phyloP scores from a whole-genome alignment of 2,888 invertebrate species.

The Cryptophagus acutangulus region DNA sequence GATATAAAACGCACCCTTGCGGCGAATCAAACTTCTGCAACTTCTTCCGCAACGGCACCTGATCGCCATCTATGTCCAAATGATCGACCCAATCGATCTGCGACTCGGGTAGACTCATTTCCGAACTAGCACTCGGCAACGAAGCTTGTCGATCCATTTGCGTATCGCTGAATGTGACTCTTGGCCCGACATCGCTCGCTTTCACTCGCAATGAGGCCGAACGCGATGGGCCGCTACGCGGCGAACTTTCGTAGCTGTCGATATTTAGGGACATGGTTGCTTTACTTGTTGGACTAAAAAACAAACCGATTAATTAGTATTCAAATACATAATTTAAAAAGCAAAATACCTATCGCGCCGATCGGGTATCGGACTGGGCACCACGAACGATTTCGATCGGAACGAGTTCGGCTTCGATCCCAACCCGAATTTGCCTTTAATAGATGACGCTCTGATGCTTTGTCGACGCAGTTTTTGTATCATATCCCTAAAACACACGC shows the following conservation, averaged over 20 bases:
- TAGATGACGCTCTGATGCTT: slow-evolving; percentile 71
- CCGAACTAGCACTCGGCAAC: slow-evolving; percentile 69
- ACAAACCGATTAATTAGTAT: slow-evolving; percentile 1
- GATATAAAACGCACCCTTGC: too few species aligned
- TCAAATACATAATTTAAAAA: background rate
- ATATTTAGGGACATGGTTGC: slow-evolving; percentile 35
- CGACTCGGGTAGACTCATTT: slow-evolving; percentile 57
- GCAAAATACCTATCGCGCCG: slow-evolving; percentile 43
- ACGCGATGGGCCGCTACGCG: slow-evolving; percentile 65
- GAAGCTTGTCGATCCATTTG: slow-evolving; percentile 70
- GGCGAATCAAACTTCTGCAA: too few species aligned
- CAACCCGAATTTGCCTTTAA: slow-evolving; percentile 73
- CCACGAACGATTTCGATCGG: slow-evolving; percentile 73
- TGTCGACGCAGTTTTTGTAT: slow-evolving; percentile 83
- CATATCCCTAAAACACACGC: slow-evolving; percentile 65
- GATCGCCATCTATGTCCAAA: slow-evolving; percentile 61
- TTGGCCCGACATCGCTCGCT: slow-evolving; percentile 48
- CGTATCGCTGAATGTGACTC: slow-evolving; percentile 60
- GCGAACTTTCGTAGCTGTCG: slow-evolving; percentile 68
- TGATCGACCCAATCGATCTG: slow-evolving; percentile 57
- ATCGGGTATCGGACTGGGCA: slow-evolving; percentile 64
- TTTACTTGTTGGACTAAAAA: slow-evolving; percentile 49
- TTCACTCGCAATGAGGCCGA: slow-evolving; percentile 63
- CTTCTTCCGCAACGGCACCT: slow-evolving; percentile 60
- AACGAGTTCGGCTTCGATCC: slow-evolving; percentile 59